phyloP scores from a whole-genome alignment of 2,888 invertebrate genomes.

The Amaurobius ferox region DNA sequence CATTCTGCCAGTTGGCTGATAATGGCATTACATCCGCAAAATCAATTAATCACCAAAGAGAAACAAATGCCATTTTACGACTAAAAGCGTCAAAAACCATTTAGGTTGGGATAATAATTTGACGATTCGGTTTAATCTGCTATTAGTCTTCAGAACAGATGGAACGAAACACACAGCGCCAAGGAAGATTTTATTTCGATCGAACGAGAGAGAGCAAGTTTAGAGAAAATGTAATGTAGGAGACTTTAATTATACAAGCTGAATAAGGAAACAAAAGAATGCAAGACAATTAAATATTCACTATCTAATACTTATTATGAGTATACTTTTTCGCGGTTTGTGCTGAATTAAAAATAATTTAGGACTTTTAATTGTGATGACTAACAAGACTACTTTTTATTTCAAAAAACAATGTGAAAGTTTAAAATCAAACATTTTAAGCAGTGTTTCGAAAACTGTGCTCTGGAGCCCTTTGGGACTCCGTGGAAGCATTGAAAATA shows the following conservation, averaged over 20 bases:
- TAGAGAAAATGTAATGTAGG: not conserved
- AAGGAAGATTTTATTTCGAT: not conserved
- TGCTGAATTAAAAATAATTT: no score
- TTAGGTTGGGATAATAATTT: not conserved
- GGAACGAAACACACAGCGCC: not conserved
- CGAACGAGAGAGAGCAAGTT: not conserved
- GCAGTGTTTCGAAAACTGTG: no score
- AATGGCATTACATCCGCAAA: no score
- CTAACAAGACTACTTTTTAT: no score
- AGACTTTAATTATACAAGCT: not conserved
- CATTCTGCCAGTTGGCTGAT: no score
- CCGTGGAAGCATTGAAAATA: no score
- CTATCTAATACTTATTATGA: not conserved
- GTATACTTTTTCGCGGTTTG: no score
- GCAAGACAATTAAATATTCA: not conserved
- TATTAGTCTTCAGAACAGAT: not conserved
- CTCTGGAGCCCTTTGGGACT: no score
- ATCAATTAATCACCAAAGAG: no score
- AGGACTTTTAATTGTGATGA: no score
- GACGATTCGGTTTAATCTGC: not conserved
- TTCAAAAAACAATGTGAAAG: no score
- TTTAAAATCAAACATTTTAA: no score
- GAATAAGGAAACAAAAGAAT: not conserved
- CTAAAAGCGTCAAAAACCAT: not conserved
- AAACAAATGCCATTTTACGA: not conserved